phyloP scores from a whole-genome alignment of 2,888 invertebrate species.

The Tenthredo livida region DNA sequence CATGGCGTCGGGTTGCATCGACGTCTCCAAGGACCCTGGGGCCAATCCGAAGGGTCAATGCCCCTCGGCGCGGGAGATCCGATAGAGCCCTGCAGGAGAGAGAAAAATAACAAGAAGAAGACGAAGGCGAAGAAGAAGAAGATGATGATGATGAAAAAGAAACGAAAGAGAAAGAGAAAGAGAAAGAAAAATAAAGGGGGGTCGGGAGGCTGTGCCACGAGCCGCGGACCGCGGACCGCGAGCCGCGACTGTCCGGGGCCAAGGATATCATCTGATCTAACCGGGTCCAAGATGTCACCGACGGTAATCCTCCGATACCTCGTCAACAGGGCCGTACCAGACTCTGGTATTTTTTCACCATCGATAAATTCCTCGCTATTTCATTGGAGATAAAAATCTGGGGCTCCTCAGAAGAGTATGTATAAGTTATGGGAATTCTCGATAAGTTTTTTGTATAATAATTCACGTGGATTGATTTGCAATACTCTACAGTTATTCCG shows the following conservation, averaged over 20 bases:
- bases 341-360: conserved; percentile 62
- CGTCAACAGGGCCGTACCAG: conserved; percentile 65
- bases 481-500: background rate
- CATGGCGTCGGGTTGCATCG: conserved; percentile 46
- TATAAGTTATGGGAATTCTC: background rate
- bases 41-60: conserved; percentile 48
- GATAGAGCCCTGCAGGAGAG: conserved; percentile 45
- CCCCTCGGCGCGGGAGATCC: conserved; percentile 42
- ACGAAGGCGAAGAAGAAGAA: conserved; percentile 38
- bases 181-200: conserved; percentile 17
- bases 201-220: conserved; percentile 21
- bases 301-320: conserved; percentile 71
- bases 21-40: conserved; percentile 51
- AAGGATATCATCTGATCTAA: conserved; percentile 64
- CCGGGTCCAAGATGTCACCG: conserved; percentile 73
- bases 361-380: background rate
- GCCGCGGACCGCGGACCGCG: conserved; percentile 24
- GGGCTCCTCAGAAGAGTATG: background rate
- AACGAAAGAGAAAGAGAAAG: background rate
- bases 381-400: background rate
- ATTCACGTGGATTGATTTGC: background rate
- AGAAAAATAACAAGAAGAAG: conserved; percentile 49
- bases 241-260: conserved; percentile 38
- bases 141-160: background rate
- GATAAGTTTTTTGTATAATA: background rate